phyloP scores from a whole-genome alignment of 1,140 invertebrate species.

The Pollicipes pollicipes region DNA sequence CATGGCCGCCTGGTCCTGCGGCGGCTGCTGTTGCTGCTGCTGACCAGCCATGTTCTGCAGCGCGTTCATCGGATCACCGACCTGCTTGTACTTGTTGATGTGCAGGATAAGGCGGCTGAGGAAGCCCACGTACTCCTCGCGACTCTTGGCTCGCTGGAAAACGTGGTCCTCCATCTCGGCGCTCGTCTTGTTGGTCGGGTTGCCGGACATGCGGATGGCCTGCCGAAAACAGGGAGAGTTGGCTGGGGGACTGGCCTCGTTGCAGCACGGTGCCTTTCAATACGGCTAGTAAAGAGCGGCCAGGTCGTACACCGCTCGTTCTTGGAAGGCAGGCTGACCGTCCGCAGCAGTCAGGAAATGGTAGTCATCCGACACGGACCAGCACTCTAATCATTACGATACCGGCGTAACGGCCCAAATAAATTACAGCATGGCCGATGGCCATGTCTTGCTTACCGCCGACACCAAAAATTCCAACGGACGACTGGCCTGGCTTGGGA shows the following conservation, averaged over 20 bases:
- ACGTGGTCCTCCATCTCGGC: conserved; percentile 87
- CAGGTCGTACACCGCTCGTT: background rate
- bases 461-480: too few relatives aligned
- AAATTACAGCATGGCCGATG: too few relatives aligned
- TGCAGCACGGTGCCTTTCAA: background rate
- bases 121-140: conserved; percentile 73
- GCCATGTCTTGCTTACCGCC: too few relatives aligned
- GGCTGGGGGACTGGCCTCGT: too few relatives aligned
- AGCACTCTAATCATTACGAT: too few relatives aligned
- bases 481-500: too few relatives aligned
- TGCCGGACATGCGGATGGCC: conserved; percentile 58
- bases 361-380: too few relatives aligned
- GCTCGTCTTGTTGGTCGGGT: conserved; percentile 60
- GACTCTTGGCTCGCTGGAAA: conserved; percentile 64
- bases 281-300: background rate
- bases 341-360: background rate
- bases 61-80: conserved; percentile 65
- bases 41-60: conserved; percentile 65
- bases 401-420: too few relatives aligned
- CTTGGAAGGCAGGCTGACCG: background rate
- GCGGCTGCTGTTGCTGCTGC: background rate
- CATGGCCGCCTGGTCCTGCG: background rate
- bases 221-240: conserved; percentile 25
- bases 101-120: conserved; percentile 76
- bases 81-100: conserved; percentile 22